Conservation (phyloP, 2,113 vertebrate genomes). For the Lucifuga dentata region DNA sequence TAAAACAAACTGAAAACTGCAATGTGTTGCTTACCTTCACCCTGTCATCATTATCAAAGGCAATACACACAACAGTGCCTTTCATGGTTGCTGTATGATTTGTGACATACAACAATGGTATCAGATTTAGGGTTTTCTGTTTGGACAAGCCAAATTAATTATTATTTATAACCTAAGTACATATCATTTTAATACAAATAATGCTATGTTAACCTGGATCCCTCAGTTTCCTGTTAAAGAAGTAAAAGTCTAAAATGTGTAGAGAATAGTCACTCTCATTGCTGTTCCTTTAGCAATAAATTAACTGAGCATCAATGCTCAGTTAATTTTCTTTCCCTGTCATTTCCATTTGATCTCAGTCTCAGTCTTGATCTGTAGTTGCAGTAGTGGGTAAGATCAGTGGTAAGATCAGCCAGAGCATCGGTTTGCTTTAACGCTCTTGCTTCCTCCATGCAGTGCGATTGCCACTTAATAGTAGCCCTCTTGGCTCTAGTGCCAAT, state of each 20-base stretch:
- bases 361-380: conserved; percentile 47
- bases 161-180: too few relatives aligned
- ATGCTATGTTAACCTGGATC: not conserved
- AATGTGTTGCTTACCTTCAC: too few relatives aligned
- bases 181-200: too few relatives aligned
- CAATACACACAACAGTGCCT: too few relatives aligned
- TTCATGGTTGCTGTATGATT: too few relatives aligned
- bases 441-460: conserved; percentile 40
- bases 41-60: too few relatives aligned
- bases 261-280: conserved; percentile 2
- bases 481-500: conserved; percentile 8
- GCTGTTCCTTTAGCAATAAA: conserved; percentile 23
- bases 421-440: conserved; percentile 48
- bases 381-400: conserved; percentile 49
- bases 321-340: conserved; percentile 32
- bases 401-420: conserved; percentile 57
- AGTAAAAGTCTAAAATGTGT: conserved; percentile 13
- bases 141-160: too few relatives aligned
- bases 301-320: too few relatives aligned
- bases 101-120: too few relatives aligned
- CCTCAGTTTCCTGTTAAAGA: not conserved
- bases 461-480: conserved; percentile 57
- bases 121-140: too few relatives aligned
- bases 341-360: conserved; percentile 38
- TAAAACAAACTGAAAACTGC: too few relatives aligned